Base-by-base conservation (phyloP, 30 jellyfish, hydroid and myxozoan species). In the Aurelia coerulea region DNA sequence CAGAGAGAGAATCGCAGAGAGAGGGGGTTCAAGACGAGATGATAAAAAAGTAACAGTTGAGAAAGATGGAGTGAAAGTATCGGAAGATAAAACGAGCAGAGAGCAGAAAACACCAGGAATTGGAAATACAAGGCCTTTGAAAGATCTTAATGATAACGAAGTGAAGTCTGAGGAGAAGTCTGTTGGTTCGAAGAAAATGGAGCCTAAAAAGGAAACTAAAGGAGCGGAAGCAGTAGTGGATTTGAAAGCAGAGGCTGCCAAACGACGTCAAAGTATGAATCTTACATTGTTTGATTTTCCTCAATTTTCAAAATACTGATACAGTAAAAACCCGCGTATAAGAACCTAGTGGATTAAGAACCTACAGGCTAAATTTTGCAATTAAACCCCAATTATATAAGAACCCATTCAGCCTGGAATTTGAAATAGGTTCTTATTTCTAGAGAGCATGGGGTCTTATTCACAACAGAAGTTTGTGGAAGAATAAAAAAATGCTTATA, bases 181-280 rank as follows among this genome's bases (percentile, higher is more conserved):
- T 16, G 89, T 50, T 51, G 73, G 29, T 15, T 18, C 67, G 23
- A 71, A 65, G 68, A 74, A 74, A 62, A 49, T 54, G 32, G 91
- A 59, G 62, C 70, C 79, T 3, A 74, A 73, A 17, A 67, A 17
- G 35, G 91, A 58, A 29, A 12, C 90, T 1, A 70, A 77, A 70
- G 89, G 85, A 53, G 92, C 90, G 31, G 97, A 80, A 10, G 95
- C 82, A 34, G 91, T 17, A 0, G 97, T 81, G 5, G 97, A 90
- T 31, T 76, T 84, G 84, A 90, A 90, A 52, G 93, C 95, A 42
- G 91, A 73, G 72, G 95, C 89, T 4, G 84, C 95, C 31, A 83
- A 83, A 52, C 67, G 97, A 46, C 79, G 88, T 54, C 96, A 68
- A 70, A 52, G 88, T 87, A 42, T 29, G 86, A 23, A 46, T 67